Base-by-base conservation (phyloP, 1,140 invertebrate species). In the Drosophila pallidifrons region DNA sequence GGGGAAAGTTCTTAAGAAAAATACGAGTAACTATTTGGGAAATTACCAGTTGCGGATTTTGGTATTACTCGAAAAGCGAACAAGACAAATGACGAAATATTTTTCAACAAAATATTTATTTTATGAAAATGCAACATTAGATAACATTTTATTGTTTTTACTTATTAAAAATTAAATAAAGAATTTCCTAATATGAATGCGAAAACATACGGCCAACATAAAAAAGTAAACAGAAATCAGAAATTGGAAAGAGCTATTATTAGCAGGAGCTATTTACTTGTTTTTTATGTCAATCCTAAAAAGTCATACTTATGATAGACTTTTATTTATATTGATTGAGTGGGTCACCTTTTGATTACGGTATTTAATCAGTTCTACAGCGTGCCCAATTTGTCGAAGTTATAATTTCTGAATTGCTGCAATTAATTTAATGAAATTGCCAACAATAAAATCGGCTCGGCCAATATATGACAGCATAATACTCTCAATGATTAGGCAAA, bases 391-490 rank as follows among this genome's bases (percentile, higher is more conserved):
- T 58, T 32, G 43, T 41, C 16, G 38, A 45, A 15, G 54, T 47
- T 51, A 59, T 68, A 68, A 76, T 71, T 52, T 58, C 35, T 16
- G 60, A 35, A 77, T 72, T 67, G 66, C 28, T 61, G 77, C 73
- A 80, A 80, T 83, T 83, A 67, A 79, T 51, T 64, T 79, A 73
- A 69, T 73, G 60, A 83, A 79, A 83, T 83, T 79, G 78, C 61
- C 60, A 43, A 51, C 72, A 30, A 65, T 80, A 83, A 80, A 70
- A 64, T 25, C 7, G 32, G 11, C 46, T 70, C 51, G 71, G 75
- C 70, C 83, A 77, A 63, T 63, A 63, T 63, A 74, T 82, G 81
- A 66, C 68, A 76, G 54, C 51, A 54, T 67, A 30, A 76, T 52
- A 70, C 58, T 43, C 10, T 35, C 49, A 41, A 68, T 63, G 51